Evolutionary conservation across 2,797 vertebrate species (phyloP).

Genomic region (Chelon labrosus): DNA sequence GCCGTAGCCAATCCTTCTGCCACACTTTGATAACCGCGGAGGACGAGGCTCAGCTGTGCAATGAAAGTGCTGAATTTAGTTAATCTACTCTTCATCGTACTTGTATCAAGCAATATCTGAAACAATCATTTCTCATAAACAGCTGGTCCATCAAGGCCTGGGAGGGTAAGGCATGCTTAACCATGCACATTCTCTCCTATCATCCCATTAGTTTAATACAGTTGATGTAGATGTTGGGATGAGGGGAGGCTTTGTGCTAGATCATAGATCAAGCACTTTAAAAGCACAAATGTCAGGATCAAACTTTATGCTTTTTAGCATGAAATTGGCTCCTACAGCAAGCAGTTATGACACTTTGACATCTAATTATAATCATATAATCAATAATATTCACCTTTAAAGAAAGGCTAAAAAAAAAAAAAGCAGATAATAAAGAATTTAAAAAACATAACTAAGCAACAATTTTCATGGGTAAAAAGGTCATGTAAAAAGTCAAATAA

Average conservation of each 20-base stretch:
- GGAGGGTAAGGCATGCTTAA: conserved; percentile 24
- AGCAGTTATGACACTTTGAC: conserved; percentile 5
- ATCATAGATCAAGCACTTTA: not conserved
- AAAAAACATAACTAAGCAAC: too few relatives aligned
- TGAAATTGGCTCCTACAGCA: not conserved
- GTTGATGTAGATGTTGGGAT: conserved; percentile 4
- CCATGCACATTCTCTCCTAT: conserved; percentile 4
- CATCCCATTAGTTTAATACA: not conserved
- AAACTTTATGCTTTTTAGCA: not conserved
- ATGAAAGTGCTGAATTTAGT: conserved; percentile 42
- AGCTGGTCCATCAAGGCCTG: conserved; percentile 19
- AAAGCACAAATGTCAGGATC: not conserved
- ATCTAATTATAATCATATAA: conserved; percentile 5
- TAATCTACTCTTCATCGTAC: conserved; percentile 47
- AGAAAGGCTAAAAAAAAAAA: too few relatives aligned
- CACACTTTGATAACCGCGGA: conserved; percentile 45
- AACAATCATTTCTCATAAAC: conserved; percentile 44
- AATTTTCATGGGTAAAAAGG: too few relatives aligned
- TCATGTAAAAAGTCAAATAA: not conserved
- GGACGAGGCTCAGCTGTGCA: conserved; percentile 60
- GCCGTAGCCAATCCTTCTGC: conserved; percentile 50
- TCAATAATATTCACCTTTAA: not conserved
- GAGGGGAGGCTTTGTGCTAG: too few relatives aligned
- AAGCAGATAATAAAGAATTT: too few relatives aligned
- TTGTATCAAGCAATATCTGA: conserved; percentile 21